Base-by-base conservation (phyloP, 2,113 vertebrate species). In the Cranoglanis bouderius region DNA sequence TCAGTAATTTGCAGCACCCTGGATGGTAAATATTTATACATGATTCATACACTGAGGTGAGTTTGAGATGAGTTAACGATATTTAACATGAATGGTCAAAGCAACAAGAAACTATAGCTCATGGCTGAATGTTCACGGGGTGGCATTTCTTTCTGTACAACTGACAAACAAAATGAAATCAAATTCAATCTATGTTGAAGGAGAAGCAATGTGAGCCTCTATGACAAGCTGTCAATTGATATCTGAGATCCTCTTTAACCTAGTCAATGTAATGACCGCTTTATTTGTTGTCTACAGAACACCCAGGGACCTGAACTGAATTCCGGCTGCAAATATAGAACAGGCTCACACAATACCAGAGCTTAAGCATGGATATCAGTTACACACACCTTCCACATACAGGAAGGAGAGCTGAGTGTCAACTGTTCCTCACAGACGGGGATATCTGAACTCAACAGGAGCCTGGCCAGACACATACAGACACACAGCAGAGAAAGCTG, bases 371-470 rank as follows among this genome's bases (percentile, higher is more conserved):
- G 19, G 72, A 49, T 84, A 49, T 84, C 53, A 26, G 55, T 46
- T 53, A 35, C 87, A 65, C 82, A 63, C 86, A 53, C 82, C 80
- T 75, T 84, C 21, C 67, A 84, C 67, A 61, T 2, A 43, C 86
- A 87, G 77, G 77, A 87, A 83, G 26, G 40, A 46, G 18, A 21
- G 38, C 63, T 46, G 14, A 67, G 80, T 83, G 40, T 65, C 32
- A 38, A 55, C 59, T 55, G 49, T 55, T 81, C 82, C 63, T 46
- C 61, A 63, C 32, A 88, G 87, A 88, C 74, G 61, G 49, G 10
- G 18, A 67, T 74, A 87, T 86, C 35, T 88, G 72, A 86, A 46
- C 38, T 88, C 80, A 90, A 51, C 35, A 65, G 59, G 43, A 86
- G 75, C 74, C 85, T 49, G 86, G 74, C 82, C 61, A 74, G 65